These are phyloP conservation scores for Lasioglossum baleicum DNA, from an alignment of 1,140 invertebrate species.

Conservation along the genomic window DNA sequence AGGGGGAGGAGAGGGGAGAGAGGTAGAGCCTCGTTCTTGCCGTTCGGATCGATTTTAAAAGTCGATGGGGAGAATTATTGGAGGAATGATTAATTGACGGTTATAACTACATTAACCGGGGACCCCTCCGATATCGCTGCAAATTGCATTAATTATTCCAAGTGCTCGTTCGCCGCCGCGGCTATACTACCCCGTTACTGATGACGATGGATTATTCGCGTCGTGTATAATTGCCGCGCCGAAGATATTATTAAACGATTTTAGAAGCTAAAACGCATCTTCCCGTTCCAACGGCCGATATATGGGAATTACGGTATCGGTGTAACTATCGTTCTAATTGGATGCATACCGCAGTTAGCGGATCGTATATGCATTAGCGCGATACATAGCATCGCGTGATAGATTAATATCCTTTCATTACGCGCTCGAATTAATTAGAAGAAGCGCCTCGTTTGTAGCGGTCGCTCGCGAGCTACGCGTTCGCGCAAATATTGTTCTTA, in stretches of 20 bases:
- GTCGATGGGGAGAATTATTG: conserved; percentile 48
- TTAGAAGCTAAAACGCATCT: conserved; percentile 46
- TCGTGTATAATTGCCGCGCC: conserved; percentile 28
- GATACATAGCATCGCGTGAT: conserved; percentile 29
- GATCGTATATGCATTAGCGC: conserved; percentile 48
- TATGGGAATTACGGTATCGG: conserved; percentile 37
- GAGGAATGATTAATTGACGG: conserved; percentile 60
- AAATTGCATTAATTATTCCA: conserved; percentile 65
- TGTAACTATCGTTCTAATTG: conserved; percentile 49
- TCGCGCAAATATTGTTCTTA: neutral
- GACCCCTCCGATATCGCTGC: conserved; percentile 44
- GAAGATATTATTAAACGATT: conserved; percentile 53
- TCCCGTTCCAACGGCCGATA: conserved; percentile 26
- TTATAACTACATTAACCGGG: conserved; percentile 59
- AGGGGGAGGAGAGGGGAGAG: too few relatives aligned
- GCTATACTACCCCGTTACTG: conserved; percentile 33
- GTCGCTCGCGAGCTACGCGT: neutral
- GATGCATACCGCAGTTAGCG: conserved; percentile 40
- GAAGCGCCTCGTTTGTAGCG: neutral
- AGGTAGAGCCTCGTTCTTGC: conserved; percentile 2
- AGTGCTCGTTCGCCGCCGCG: conserved; percentile 52
- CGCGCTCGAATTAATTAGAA: conserved; percentile 46
- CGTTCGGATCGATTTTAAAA: conserved; percentile 32
- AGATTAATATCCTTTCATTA: conserved; percentile 40
- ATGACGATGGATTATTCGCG: conserved; percentile 47